These are phyloP conservation scores for Adelognathus sp. DNA, from an alignment of 2,888 invertebrate genomes.

Conservation along the genomic window DNA sequence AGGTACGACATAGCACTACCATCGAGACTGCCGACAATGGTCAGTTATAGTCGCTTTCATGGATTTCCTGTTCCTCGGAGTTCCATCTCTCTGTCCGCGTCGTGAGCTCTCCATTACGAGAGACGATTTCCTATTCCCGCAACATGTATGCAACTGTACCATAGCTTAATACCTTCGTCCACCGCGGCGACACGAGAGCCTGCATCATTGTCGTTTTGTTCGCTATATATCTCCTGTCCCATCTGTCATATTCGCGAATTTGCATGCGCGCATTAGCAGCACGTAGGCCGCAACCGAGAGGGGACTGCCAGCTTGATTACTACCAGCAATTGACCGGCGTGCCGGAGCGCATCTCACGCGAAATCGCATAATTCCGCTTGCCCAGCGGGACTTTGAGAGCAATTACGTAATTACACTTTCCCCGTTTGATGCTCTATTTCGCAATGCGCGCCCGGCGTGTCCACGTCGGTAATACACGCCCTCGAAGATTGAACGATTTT, in stretches of 20 bases:
- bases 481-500: neutral
- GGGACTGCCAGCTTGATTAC: neutral
- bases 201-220: slow-evolving; percentile 25
- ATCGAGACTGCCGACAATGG: slow-evolving; percentile 57
- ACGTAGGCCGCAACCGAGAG: neutral
- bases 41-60: slow-evolving; percentile 39
- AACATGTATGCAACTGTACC: slow-evolving; percentile 16
- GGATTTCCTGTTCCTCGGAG: slow-evolving; percentile 28
- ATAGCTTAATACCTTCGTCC: slow-evolving; percentile 33
- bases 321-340: slow-evolving; percentile 27
- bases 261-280: slow-evolving; percentile 34
- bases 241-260: slow-evolving; percentile 54
- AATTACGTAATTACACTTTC: slow-evolving; percentile 42
- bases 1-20: slow-evolving; percentile 60
- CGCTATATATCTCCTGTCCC: slow-evolving; percentile 26
- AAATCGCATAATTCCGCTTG: slow-evolving; percentile 42
- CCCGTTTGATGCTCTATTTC: slow-evolving; percentile 1
- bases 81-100: slow-evolving; percentile 28
- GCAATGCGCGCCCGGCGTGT: neutral
- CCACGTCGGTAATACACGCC: neutral
- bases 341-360: slow-evolving; percentile 10
- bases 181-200: slow-evolving; percentile 1
- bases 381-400: slow-evolving; percentile 25
- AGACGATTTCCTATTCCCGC: slow-evolving; percentile 53
- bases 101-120: slow-evolving; percentile 48